Percentiles rank a stretch among this genome's conserved stretches.
These are phyloP conservation scores for Threskiornis aethiopicus DNA, from an alignment of 2,797 vertebrate species.

Conservation along the genomic window DNA sequence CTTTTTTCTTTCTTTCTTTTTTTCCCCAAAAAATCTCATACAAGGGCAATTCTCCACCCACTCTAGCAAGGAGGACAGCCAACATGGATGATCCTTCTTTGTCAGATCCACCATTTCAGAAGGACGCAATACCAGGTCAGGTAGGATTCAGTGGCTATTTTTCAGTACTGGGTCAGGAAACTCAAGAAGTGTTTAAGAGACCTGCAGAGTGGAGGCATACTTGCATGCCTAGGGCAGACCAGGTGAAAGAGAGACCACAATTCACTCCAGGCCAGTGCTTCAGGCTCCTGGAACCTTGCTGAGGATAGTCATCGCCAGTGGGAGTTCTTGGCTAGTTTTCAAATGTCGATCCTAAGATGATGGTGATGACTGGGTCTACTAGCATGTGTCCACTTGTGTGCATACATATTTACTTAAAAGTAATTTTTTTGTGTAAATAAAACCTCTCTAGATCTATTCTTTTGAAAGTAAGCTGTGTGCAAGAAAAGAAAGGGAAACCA, in stretches of 20 bases:
- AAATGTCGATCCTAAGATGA: background rate
- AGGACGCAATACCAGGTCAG: constrained; percentile 7
- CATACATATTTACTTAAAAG: background rate
- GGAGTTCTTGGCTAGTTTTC: background rate
- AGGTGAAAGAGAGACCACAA: background rate
- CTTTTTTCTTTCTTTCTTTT: too few species aligned
- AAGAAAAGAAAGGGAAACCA: background rate
- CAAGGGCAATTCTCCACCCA: background rate
- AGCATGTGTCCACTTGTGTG: background rate
- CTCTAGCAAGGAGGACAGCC: background rate
- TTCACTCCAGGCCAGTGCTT: background rate
- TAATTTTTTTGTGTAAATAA: background rate
- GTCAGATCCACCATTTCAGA: background rate
- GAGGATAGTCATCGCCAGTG: background rate
- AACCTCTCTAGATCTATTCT: background rate
- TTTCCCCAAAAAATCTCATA: background rate
- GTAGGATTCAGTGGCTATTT: constrained; percentile 19
- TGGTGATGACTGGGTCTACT: background rate
- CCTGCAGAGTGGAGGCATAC: background rate
- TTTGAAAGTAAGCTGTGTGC: background rate
- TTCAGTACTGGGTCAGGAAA: constrained; percentile 15
- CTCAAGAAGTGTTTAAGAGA: background rate
- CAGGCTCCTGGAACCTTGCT: background rate
- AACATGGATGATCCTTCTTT: background rate
- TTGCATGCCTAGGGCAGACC: background rate